Base-by-base conservation (phyloP, 2,888 invertebrate genomes). In the Labia minor region DNA sequence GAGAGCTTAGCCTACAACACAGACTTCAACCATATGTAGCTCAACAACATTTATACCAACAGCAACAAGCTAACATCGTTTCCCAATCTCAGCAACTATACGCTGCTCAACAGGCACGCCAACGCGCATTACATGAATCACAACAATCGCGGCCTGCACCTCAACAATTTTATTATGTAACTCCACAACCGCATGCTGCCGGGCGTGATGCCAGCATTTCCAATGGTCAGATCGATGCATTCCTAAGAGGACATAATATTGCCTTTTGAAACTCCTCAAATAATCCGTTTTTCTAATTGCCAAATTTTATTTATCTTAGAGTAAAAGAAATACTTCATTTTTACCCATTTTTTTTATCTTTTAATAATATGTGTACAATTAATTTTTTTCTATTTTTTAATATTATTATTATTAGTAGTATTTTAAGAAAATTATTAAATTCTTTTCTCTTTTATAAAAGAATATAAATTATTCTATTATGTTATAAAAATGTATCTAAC, bases 181-280 rank as follows among this genome's bases (percentile, higher is more conserved):
- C 49, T 16, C 72, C 75, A 69, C 71, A 72, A 1, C 71, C 69
- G 19, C 70, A 71, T 19, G 80, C 76, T 1, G 68, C 70, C 71
- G 21, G 69, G 63, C 16, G 69, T 66, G 67, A 70, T 68, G 61
- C 66, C 66, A 63, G 67, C 18, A 80, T 85, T 68, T 84, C 86
- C 62, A 80, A 83, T 49, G 88, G 89, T 4, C 90, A 89, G 76
- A 89, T 91, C 73, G 90, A 90, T 75, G 87, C 89, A 67, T 91
- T 90, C 79, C 82, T 91, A 69, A 82, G 89, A 77, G 88, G 87
- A 67, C 76, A 77, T 66, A 77, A 75, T 70, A 68, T 70, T 19
- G 67, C 68, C 10, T 70, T 67, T 65, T 70, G 64, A 68, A 63
- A 72, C 76, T 68, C 72, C 71, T 73, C 71, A 70, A 67, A 61